These are phyloP conservation scores for Stichodactyla mertensii DNA, from an alignment of 64 coral and sea anemone genomes.

Conservation along the genomic window DNA sequence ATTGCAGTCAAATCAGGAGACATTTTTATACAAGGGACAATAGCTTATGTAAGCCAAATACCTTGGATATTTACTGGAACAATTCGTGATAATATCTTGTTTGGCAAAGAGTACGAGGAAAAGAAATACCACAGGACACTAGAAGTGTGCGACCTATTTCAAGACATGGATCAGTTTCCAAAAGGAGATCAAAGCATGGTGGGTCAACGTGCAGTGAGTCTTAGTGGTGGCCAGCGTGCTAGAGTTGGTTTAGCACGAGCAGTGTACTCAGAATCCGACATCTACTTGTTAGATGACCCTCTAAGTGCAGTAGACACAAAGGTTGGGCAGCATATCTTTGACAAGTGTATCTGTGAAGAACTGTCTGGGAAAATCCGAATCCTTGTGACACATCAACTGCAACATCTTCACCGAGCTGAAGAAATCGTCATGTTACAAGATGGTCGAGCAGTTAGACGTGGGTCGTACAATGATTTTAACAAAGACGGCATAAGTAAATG, in stretches of 20 bases:
- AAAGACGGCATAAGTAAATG: neutral
- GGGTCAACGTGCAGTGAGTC: neutral
- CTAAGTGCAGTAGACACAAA: too few species aligned
- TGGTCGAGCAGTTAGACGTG: neutral
- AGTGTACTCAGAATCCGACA: neutral
- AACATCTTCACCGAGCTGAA: neutral
- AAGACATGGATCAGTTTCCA: too few species aligned
- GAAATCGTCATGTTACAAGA: slow-evolving; percentile 11
- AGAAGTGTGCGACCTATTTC: slow-evolving; percentile 26
- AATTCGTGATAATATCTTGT: slow-evolving; percentile 32
- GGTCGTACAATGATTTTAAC: neutral
- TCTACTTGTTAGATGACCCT: slow-evolving; percentile 35
- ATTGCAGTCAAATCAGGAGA: slow-evolving; percentile 30
- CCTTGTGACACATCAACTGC: slow-evolving; percentile 34
- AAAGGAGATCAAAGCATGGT: too few species aligned
- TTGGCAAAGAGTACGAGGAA: slow-evolving; percentile 21
- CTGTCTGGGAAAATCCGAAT: too few species aligned
- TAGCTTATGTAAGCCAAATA: slow-evolving; percentile 64
- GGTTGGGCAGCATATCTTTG: neutral
- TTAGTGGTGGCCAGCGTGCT: neutral
- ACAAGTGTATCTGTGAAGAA: slow-evolving; percentile 5
- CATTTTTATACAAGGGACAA: slow-evolving; percentile 10
- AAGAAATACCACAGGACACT: slow-evolving; percentile 28
- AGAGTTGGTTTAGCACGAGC: neutral
- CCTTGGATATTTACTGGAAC: neutral